Conservation (phyloP, 1,140 invertebrate genomes). For the Steinernema khuongi region DNA sequence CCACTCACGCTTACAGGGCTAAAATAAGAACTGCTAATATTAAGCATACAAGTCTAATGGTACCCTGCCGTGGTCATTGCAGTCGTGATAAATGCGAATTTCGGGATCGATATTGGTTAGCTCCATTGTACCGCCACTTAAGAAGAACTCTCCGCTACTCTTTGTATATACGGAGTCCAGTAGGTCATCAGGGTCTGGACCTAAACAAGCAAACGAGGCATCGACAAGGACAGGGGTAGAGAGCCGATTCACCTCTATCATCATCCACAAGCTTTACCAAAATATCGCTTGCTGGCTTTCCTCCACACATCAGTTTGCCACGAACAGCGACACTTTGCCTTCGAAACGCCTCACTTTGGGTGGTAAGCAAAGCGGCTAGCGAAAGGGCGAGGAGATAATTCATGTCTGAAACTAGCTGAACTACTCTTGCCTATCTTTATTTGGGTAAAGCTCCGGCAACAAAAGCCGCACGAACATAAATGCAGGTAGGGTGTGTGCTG, state of each 20-base stretch:
- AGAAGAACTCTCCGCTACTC: constrained; percentile 42
- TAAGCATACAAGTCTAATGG: background rate
- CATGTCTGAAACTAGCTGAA: background rate
- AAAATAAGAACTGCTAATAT: constrained; percentile 21
- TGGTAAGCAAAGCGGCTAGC: background rate
- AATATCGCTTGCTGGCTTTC: constrained; percentile 43
- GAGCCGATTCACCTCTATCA: constrained; percentile 43
- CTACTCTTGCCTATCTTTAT: background rate
- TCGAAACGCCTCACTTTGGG: constrained; percentile 42
- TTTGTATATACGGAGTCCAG: constrained; percentile 45
- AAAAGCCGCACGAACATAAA: background rate
- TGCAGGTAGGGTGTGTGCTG: background rate
- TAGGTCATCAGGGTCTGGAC: constrained; percentile 56
- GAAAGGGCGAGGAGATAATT: background rate
- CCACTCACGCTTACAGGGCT: constrained; percentile 58
- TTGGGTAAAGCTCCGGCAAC: background rate
- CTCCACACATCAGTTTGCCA: constrained; percentile 50
- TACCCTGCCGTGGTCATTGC: constrained; percentile 44
- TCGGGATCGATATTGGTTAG: constrained; percentile 57
- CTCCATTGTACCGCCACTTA: constrained; percentile 51
- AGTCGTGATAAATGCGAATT: constrained; percentile 55
- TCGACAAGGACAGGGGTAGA: constrained; percentile 3
- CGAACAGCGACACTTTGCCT: constrained; percentile 47
- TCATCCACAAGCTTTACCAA: constrained; percentile 54
- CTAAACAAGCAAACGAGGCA: constrained; percentile 24